These are phyloP conservation scores for Python bivittatus DNA, from an alignment of 2,113 vertebrate species.

Conservation along the genomic window DNA sequence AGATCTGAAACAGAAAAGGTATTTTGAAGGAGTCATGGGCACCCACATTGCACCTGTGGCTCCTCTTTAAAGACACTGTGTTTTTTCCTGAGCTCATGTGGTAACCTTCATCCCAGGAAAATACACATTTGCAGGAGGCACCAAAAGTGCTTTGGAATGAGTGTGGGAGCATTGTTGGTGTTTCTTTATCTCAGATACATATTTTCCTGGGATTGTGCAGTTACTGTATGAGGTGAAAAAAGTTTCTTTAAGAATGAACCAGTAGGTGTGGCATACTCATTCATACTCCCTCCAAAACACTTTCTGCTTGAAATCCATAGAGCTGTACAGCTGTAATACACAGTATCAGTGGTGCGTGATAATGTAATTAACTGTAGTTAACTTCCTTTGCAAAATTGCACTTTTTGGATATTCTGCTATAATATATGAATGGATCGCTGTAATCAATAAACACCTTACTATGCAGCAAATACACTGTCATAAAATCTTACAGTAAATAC, in stretches of 20 bases:
- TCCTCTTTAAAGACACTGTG: background rate
- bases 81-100: background rate
- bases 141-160: background rate
- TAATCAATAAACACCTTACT: slow-evolving; percentile 53
- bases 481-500: slow-evolving; percentile 53
- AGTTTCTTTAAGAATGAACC: background rate
- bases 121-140: background rate
- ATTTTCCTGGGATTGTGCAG: background rate
- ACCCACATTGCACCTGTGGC: background rate
- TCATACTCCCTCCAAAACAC: background rate
- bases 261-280: background rate
- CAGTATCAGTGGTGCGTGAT: background rate
- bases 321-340: background rate
- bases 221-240: background rate
- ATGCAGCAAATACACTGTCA: slow-evolving; percentile 60
- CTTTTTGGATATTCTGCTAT: slow-evolving; percentile 44
- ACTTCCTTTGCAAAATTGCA: slow-evolving; percentile 39
- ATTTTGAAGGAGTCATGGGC: background rate
- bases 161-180: background rate
- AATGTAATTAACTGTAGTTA: background rate
- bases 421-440: slow-evolving; percentile 47
- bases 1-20: background rate
- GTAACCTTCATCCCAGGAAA: background rate
- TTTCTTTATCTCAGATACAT: background rate
- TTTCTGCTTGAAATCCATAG: background rate